Base-by-base conservation (phyloP, 1,140 invertebrate species). In the Philopotamus ludificatus region DNA sequence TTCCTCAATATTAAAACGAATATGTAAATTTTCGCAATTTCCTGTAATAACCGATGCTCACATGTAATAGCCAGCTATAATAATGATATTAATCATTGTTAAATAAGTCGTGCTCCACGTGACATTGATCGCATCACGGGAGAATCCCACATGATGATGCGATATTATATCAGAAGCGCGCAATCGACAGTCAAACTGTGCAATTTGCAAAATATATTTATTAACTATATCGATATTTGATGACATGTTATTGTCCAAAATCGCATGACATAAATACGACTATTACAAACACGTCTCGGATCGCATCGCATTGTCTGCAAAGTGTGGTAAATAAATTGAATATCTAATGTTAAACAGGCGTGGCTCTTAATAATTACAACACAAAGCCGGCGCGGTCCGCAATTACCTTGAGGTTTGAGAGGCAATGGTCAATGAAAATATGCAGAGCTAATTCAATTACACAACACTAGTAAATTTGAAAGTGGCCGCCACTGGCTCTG, bases 391-490 rank as follows among this genome's bases (percentile, higher is more conserved):
- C n/a, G n/a, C n/a, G n/a, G n/a, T n/a, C n/a, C n/a, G 4, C 28
- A 34, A 34, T 4, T 34, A 34, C 28, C 28, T 34, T n/a, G n/a
- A 34, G 4, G 28, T 34, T 34, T 12, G 12, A 4, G 28, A 34
- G 12, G 4, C 12, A 12, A 7, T 34, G 28, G 4, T 34, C n/a
- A 34, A 34, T 34, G 12, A 34, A 34, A 34, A 34, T 4, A 34
- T 34, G 12, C 28, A 4, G 12, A 34, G 12, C 28, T 7, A 34
- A 34, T 34, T 20, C 7, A 20, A 47, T 47, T 47, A 20, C 44
- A 47, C 44, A 47, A 47, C 44, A 47, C 44, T 47, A 7, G 44
- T 20, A 15, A 47, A 47, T 47, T 15, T 47, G 44, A 47, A 15
- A 15, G 10, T 16, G 18, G 47, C 47, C 12, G 47, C 20, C 47